These are phyloP conservation scores for Circaetus cinerascens DNA, from an alignment of 2,113 vertebrate species.

Conservation along the genomic window DNA sequence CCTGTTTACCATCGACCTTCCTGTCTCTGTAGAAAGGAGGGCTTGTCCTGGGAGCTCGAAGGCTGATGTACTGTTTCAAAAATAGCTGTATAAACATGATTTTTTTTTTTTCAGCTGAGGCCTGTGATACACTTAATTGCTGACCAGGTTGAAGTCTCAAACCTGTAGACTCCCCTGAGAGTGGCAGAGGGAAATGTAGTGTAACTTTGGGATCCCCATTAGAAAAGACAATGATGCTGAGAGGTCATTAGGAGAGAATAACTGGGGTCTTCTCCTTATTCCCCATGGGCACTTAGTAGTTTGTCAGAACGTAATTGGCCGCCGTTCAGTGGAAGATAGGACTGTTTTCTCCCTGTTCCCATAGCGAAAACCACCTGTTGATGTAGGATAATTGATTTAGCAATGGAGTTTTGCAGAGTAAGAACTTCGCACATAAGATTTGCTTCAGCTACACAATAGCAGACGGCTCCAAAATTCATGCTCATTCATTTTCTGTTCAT, in stretches of 20 bases:
- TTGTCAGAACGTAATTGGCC: neutral
- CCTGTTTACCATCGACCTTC: neutral
- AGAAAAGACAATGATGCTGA: neutral
- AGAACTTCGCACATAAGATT: neutral
- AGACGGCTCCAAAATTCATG: neutral
- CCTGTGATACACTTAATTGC: fast-evolving
- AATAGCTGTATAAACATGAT: neutral
- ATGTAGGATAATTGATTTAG: neutral
- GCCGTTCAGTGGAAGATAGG: neutral
- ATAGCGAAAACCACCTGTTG: fast-evolving
- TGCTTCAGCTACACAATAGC: neutral
- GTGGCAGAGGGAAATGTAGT: fast-evolving
- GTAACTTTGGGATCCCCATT: neutral
- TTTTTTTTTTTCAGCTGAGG: neutral
- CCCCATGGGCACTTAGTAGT: neutral
- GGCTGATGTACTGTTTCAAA: neutral
- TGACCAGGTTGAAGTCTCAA: neutral
- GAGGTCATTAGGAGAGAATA: fast-evolving
- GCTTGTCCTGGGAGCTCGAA: neutral
- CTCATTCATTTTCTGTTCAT: neutral
- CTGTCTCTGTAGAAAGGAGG: neutral
- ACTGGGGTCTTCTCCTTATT: neutral
- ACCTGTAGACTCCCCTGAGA: neutral
- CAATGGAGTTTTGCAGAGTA: fast-evolving
- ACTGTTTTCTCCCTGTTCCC: too few relatives aligned